These are phyloP conservation scores for Macroramphosus scolopax DNA, from an alignment of 2,797 vertebrate genomes.

Conservation along the genomic window DNA sequence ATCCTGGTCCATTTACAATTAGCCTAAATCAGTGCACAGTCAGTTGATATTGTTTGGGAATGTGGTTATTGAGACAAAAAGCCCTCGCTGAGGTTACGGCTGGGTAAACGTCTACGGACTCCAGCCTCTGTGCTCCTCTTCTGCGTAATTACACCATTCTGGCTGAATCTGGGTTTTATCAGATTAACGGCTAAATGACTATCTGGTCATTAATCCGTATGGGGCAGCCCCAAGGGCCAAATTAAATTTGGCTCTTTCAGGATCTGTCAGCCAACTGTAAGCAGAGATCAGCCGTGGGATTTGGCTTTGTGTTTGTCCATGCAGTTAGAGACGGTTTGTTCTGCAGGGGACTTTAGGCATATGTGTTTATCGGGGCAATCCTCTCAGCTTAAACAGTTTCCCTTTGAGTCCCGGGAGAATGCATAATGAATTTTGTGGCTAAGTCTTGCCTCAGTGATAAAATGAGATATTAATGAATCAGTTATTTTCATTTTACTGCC, in stretches of 20 bases:
- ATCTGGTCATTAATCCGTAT: constrained; percentile 67
- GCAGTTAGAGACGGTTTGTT: constrained; percentile 43
- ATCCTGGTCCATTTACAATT: constrained; percentile 34
- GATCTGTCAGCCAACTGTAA: constrained; percentile 53
- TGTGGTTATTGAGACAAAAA: constrained; percentile 22
- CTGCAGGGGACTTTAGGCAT: constrained; percentile 28
- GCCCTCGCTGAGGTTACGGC: constrained; percentile 27
- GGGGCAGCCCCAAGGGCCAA: constrained; percentile 58
- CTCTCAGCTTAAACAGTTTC: constrained; percentile 53
- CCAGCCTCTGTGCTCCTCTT: constrained; percentile 29
- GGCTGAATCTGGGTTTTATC: constrained; percentile 61
- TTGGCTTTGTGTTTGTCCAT: constrained; percentile 49
- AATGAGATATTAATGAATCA: constrained; percentile 41
- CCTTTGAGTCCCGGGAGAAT: constrained; percentile 54
- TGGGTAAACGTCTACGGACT: constrained; percentile 32
- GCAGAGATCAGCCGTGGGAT: constrained; percentile 52
- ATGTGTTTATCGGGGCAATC: constrained; percentile 45
- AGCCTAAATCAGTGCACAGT: constrained; percentile 23
- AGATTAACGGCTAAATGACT: constrained; percentile 71
- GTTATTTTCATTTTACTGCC: constrained; percentile 22
- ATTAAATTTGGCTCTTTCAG: constrained; percentile 66
- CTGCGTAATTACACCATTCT: constrained; percentile 65
- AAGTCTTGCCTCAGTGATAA: constrained; percentile 48
- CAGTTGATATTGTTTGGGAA: constrained; percentile 27
- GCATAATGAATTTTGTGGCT: constrained; percentile 56